phyloP scores from a whole-genome alignment of 2,888 invertebrate genomes.

The Sarcophaga carnaria region DNA sequence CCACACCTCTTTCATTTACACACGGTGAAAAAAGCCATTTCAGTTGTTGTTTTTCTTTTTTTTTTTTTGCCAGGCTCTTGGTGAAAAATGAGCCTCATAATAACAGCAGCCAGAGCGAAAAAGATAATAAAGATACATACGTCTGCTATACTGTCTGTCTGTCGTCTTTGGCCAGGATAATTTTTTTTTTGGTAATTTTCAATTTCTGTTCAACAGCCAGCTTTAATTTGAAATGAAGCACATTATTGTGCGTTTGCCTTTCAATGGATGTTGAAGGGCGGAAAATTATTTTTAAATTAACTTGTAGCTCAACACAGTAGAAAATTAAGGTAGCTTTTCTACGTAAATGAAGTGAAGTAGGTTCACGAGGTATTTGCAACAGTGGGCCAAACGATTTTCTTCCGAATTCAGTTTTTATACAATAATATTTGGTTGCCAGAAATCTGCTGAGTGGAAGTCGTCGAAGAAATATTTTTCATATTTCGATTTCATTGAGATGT shows the following conservation, averaged over 20 bases:
- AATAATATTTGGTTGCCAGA: no score
- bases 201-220: background rate
- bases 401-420: no score
- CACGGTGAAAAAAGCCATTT: background rate
- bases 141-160: background rate
- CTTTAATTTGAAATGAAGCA: background rate
- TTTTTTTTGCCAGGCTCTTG: background rate
- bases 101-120: background rate
- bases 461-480: no score
- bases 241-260: background rate
- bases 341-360: background rate
- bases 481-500: no score
- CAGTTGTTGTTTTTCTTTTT: background rate
- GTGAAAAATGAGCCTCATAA: background rate
- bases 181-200: background rate
- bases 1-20: no score
- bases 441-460: no score
- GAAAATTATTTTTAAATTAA: background rate
- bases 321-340: background rate
- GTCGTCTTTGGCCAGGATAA: background rate
- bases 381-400: no score
- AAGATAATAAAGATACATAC: background rate
- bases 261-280: no score
- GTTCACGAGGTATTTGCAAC: no score
- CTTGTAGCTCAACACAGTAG: background rate